phyloP scores from a whole-genome alignment of 2,797 vertebrate genomes.

The Acomys russatus region DNA sequence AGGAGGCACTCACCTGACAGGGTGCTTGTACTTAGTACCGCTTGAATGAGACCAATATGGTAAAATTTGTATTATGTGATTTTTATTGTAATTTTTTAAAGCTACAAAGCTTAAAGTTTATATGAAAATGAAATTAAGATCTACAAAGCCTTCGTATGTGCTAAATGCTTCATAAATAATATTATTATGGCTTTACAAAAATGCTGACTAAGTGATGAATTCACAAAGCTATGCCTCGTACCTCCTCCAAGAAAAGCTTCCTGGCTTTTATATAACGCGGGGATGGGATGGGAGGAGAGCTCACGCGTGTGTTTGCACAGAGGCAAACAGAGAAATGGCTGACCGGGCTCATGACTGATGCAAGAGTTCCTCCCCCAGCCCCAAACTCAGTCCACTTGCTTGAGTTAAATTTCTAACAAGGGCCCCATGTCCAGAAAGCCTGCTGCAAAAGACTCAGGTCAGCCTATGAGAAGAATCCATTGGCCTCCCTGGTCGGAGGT shows the following conservation, averaged over 20 bases:
- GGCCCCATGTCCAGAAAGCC: neutral
- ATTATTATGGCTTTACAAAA: neutral
- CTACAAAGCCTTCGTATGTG: accelerated
- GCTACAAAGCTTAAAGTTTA: neutral
- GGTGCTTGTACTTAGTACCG: neutral
- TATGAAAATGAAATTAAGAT: neutral
- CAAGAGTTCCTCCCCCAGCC: neutral
- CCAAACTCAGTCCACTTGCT: neutral
- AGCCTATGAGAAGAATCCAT: neutral
- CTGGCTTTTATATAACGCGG: neutral
- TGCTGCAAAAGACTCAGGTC: neutral
- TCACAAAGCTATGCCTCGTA: neutral
- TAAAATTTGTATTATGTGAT: neutral
- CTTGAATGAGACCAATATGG: neutral
- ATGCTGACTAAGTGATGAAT: neutral
- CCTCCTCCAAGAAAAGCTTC: neutral
- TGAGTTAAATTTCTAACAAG: neutral
- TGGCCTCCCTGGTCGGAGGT: neutral
- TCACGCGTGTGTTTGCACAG: neutral
- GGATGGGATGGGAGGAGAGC: neutral
- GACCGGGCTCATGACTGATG: neutral
- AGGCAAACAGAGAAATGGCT: neutral
- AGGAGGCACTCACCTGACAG: neutral
- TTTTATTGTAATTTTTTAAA: neutral
- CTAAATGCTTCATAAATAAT: neutral